phyloP scores from a whole-genome alignment of 1,140 invertebrate genomes.

The Micrasema longulum region DNA sequence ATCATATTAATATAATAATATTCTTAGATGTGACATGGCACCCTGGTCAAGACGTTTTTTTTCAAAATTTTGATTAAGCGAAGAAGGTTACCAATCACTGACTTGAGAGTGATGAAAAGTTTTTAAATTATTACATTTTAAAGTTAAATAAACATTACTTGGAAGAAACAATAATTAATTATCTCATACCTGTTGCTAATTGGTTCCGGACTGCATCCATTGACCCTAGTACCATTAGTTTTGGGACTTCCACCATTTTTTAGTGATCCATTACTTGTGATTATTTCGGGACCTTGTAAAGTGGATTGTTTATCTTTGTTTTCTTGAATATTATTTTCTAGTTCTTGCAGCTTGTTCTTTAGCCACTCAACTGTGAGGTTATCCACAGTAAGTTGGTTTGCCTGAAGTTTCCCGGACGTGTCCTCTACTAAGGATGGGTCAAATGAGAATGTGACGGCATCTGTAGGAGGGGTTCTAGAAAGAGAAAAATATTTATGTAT shows the following conservation, averaged over 20 bases:
- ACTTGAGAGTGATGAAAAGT: too few species aligned
- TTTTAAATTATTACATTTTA: background rate
- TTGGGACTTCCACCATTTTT: constrained; percentile 59
- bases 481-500: constrained; percentile 5
- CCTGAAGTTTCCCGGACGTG: constrained; percentile 82
- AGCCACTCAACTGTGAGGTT: constrained; percentile 91
- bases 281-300: constrained; percentile 67
- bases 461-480: constrained; percentile 78
- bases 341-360: constrained; percentile 78
- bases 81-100: too few species aligned
- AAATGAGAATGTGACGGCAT: constrained; percentile 83
- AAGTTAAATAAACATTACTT: too few species aligned
- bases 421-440: constrained; percentile 87
- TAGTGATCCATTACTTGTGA: constrained; percentile 61
- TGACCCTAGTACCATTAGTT: constrained; percentile 56
- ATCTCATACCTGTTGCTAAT: constrained; percentile 37
- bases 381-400: constrained; percentile 89
- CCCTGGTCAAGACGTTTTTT: too few species aligned
- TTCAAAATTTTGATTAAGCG: too few species aligned
- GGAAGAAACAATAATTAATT: background rate
- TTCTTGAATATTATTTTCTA: constrained; percentile 79
- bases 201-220: constrained; percentile 54
- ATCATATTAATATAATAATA: too few species aligned
- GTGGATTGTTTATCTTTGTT: constrained; percentile 74
- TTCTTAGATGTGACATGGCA: too few species aligned